Evolutionary conservation across 2,888 invertebrate genomes (phyloP).

Genomic region (Spilarctia lutea): DNA sequence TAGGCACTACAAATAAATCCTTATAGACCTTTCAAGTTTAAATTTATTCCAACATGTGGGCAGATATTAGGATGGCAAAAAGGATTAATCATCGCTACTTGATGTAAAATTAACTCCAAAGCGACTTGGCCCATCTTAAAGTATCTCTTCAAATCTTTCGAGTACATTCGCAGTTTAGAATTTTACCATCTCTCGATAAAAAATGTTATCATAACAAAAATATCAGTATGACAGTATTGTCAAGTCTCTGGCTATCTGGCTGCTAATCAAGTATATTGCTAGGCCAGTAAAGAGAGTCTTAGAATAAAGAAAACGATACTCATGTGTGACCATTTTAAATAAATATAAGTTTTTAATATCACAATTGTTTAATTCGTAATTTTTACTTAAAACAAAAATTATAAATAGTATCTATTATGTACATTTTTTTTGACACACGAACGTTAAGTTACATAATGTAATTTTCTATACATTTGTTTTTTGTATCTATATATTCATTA

Average conservation of each 20-base stretch:
- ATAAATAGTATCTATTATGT: too few species aligned
- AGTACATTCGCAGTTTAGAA: neutral
- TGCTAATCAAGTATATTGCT: too few species aligned
- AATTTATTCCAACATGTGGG: neutral
- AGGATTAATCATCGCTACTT: neutral
- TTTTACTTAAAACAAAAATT: too few species aligned
- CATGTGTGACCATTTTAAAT: too few species aligned
- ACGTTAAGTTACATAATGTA: neutral
- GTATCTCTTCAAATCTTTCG: too few species aligned
- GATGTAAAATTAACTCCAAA: neutral
- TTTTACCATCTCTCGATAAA: neutral
- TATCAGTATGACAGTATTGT: too few species aligned
- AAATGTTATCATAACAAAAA: neutral
- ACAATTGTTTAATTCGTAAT: too few species aligned
- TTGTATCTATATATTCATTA: conserved; percentile 1
- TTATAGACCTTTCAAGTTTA: neutral
- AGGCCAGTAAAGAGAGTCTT: too few species aligned
- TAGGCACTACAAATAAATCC: neutral
- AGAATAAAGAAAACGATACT: too few species aligned
- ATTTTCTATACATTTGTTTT: neutral
- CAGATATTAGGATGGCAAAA: neutral
- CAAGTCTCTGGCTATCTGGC: too few species aligned
- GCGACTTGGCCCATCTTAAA: neutral
- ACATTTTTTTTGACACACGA: too few species aligned
- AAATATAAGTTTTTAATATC: too few species aligned